These are phyloP conservation scores for Microctonus brassicae DNA, from an alignment of 2,888 invertebrate species.

Conservation along the genomic window DNA sequence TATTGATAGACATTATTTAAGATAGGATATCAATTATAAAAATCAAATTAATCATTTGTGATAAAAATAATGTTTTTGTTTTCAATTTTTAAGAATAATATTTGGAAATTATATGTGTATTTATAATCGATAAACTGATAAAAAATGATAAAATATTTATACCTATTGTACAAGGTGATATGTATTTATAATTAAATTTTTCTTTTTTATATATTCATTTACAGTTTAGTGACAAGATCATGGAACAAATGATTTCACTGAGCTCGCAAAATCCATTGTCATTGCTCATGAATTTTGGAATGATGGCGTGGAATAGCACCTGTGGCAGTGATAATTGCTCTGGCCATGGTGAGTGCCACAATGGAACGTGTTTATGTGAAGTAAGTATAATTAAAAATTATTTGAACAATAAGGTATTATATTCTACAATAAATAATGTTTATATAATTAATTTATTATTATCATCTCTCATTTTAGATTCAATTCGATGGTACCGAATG, in stretches of 20 bases:
- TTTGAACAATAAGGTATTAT: not conserved
- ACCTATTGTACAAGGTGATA: too few species aligned
- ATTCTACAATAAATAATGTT: not conserved
- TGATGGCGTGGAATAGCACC: constrained; percentile 68
- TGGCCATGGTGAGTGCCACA: constrained; percentile 91
- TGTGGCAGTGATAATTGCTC: constrained; percentile 85
- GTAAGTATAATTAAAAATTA: constrained; percentile 72
- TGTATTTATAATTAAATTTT: not conserved
- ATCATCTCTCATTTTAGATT: constrained; percentile 67
- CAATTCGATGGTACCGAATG: constrained; percentile 87
- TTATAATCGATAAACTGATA: too few species aligned
- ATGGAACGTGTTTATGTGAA: constrained; percentile 92
- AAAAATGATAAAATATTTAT: too few species aligned
- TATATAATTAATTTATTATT: constrained; percentile 2
- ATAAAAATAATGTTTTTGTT: too few species aligned
- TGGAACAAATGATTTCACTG: constrained; percentile 68
- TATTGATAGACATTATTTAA: too few species aligned
- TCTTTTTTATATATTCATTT: constrained; percentile 41
- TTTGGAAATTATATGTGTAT: too few species aligned
- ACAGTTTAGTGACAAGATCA: constrained; percentile 53
- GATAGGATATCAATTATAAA: too few species aligned
- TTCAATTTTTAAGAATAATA: too few species aligned
- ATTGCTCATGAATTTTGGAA: constrained; percentile 65
- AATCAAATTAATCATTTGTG: too few species aligned
- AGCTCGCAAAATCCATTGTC: constrained; percentile 69